Conservation (phyloP, 2,888 invertebrate species). For the Megamerina dolium region DNA sequence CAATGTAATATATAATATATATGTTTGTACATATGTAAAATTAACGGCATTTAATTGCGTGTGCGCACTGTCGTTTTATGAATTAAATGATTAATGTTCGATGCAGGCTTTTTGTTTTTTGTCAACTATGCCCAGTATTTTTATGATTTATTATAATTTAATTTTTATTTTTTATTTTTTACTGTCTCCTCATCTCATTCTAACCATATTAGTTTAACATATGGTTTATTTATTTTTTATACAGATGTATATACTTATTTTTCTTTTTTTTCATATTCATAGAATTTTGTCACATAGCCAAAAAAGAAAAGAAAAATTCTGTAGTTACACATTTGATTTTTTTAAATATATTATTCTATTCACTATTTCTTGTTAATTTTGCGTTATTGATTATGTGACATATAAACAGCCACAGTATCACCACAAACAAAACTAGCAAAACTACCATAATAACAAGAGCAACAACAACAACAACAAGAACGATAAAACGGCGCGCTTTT, state of each 20-base stretch:
- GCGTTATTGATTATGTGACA: slow-evolving; percentile 2
- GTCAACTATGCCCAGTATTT: no score
- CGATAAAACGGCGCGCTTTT: no score
- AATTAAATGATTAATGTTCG: slow-evolving; percentile 13
- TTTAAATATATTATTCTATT: neutral
- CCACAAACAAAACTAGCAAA: no score
- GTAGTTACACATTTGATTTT: neutral
- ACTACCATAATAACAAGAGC: no score
- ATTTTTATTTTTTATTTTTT: neutral
- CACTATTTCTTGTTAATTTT: slow-evolving; percentile 1
- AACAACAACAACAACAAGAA: no score
- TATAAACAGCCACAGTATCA: slow-evolving; percentile 15
- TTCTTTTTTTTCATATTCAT: neutral
- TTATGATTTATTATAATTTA: neutral
- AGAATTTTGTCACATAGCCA: slow-evolving; percentile 6
- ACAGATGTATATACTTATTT: neutral
- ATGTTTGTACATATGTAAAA: neutral
- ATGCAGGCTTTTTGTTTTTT: neutral
- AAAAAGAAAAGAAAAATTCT: no score
- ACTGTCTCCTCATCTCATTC: neutral
- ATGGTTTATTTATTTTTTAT: neutral
- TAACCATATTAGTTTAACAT: neutral
- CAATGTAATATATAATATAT: no score
- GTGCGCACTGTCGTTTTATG: slow-evolving; percentile 15
- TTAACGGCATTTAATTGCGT: slow-evolving; percentile 13